Evolutionary conservation across 92 coral and sea anemone genomes (phyloP).

Genomic region (Ricordea florida): DNA sequence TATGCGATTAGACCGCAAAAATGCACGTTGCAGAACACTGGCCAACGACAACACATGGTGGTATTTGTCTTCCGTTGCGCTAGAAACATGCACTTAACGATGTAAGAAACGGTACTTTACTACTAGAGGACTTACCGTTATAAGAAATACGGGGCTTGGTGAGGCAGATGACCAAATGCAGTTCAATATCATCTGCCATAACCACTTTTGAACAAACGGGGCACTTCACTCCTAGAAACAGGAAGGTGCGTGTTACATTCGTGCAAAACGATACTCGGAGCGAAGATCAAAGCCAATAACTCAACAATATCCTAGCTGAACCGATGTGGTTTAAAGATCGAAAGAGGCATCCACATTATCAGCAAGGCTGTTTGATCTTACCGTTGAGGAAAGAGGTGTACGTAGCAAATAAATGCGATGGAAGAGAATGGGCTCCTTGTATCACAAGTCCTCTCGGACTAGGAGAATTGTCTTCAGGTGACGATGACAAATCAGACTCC

Average conservation of each 20-base stretch:
- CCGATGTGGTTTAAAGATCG: conserved; percentile 3
- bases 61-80: too few species aligned
- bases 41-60: too few species aligned
- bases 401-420: conserved; percentile 84
- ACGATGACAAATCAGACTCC: conserved; percentile 84
- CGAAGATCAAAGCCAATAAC: too few species aligned
- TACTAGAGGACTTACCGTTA: conserved; percentile 92
- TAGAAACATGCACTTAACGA: too few species aligned
- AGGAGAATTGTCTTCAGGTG: conserved; percentile 80
- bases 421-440: conserved; percentile 89
- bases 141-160: conserved; percentile 98
- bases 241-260: too few species aligned
- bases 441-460: conserved; percentile 58
- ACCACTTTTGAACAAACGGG: conserved; percentile 98
- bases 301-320: too few species aligned
- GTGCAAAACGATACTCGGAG: too few species aligned
- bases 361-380: conserved; percentile 12
- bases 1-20: too few species aligned
- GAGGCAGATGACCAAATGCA: conserved; percentile 96
- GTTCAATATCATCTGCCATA: conserved; percentile 89
- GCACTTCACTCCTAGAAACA: conserved; percentile 85
- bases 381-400: conserved; percentile 69
- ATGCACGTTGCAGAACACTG: too few species aligned
- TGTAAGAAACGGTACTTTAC: too few species aligned
- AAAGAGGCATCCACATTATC: background rate